Evolutionary conservation across 30 jellyfish, hydroid and myxozoan genomes (phyloP).

Genomic region (Cassiopea xamachana): DNA sequence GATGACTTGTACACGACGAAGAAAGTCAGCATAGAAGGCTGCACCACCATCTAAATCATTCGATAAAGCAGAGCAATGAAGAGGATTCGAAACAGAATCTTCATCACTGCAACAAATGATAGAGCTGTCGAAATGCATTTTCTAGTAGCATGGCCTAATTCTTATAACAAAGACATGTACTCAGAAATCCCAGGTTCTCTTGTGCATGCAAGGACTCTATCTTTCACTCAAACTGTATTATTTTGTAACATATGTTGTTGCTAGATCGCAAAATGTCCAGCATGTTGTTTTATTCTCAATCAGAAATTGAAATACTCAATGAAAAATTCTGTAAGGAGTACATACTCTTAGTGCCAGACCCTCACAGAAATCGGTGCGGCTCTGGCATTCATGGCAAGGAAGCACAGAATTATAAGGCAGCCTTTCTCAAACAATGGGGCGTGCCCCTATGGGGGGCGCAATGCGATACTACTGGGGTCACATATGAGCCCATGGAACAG

Average conservation of each 20-base stretch:
- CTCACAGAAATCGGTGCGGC: neutral
- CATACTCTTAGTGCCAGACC: neutral
- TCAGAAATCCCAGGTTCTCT: slow-evolving; percentile 36
- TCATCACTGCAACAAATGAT: slow-evolving; percentile 41
- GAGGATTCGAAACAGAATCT: slow-evolving; percentile 32
- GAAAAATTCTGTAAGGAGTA: neutral
- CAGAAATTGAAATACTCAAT: neutral
- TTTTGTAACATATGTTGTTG: slow-evolving; percentile 14
- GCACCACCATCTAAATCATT: slow-evolving; percentile 43
- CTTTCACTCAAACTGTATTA: slow-evolving; percentile 12
- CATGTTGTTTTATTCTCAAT: neutral
- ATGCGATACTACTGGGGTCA: too few species aligned
- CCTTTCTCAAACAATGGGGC: too few species aligned
- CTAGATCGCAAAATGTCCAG: slow-evolving; percentile 9
- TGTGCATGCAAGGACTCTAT: slow-evolving; percentile 3
- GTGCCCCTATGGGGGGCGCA: too few species aligned
- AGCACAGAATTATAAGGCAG: too few species aligned
- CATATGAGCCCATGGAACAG: too few species aligned
- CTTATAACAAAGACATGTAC: slow-evolving; percentile 20
- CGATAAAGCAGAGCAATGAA: slow-evolving; percentile 37
- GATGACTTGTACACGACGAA: slow-evolving; percentile 23
- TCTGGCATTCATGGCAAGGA: too few species aligned
- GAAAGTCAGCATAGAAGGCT: slow-evolving; percentile 35
- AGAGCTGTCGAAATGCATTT: slow-evolving; percentile 33
- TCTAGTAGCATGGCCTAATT: slow-evolving; percentile 13